phyloP scores from a whole-genome alignment of 2,113 vertebrate species.

The Eulacestoma nigropectus region DNA sequence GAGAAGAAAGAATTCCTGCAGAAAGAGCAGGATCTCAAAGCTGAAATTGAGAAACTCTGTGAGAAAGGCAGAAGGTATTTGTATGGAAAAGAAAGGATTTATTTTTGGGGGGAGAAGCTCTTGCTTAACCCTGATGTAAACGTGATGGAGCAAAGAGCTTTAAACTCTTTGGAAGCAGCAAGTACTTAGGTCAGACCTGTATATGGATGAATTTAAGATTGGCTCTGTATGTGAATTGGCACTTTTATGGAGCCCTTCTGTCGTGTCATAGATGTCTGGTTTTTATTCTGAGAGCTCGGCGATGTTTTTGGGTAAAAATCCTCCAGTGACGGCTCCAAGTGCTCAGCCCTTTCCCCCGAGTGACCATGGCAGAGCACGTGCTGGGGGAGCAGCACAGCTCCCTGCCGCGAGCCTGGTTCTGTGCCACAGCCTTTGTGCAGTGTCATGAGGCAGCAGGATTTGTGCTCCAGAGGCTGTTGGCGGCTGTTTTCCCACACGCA shows the following conservation, averaged over 20 bases:
- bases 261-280: fast-evolving
- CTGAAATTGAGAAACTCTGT: constrained; percentile 79
- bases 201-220: no score
- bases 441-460: background rate
- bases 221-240: background rate
- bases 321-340: background rate
- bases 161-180: fast-evolving
- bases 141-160: background rate
- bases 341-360: background rate
- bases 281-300: fast-evolving
- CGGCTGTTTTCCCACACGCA: fast-evolving
- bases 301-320: background rate
- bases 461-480: background rate
- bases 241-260: fast-evolving
- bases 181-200: background rate
- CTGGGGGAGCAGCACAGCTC: background rate
- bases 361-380: fast-evolving
- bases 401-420: background rate
- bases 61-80: constrained; percentile 77
- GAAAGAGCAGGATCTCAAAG: constrained; percentile 81
- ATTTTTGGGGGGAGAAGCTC: fast-evolving
- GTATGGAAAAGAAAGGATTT: fast-evolving
- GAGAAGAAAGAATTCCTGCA: constrained; percentile 82
- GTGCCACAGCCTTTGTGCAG: background rate
- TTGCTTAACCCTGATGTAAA: fast-evolving